Base-by-base conservation (phyloP, 2,797 vertebrate species). In the Hippoglossus hippoglossus region DNA sequence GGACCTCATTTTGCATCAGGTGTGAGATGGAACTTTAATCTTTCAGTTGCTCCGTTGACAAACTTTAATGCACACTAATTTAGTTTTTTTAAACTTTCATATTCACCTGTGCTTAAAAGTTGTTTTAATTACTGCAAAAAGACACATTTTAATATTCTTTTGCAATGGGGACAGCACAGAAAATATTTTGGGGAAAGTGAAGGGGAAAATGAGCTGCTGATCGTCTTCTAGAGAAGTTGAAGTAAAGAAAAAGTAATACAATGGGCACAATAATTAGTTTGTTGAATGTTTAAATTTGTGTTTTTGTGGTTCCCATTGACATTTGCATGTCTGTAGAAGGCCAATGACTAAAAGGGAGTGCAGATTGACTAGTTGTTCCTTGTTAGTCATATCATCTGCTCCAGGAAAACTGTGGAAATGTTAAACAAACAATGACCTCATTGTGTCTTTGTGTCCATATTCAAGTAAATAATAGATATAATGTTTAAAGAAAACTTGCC, bases 1-100 rank as follows among this genome's bases (percentile, higher is more conserved):
- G n/a, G 96, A 98, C 68, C 96, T 99, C 15, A 97, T 99, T 88
- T 93, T 98, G 83, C 98, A 99, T 82, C 97, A 99, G 97, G 98
- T 99, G 72, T 71, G 85, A 66, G 6, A 51, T 36, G 6, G 44
- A 1, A 52, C 59, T 60, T 12, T 19, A 26, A 49, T 44, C 2
- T 41, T 56, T 51, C 26, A 11, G 16, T 34, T 51, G 2, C 18
- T 11, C 7, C 19, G 16, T 44, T 44, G 52, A 47, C 21, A 39
- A 39, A 39, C 15, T 59, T 61, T 39, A 50, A 57, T 9, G 19
- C 2, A 36, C 26, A 16, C 41, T 5, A 8, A 5, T 59, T 53
- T 22, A 12, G 19, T 31, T 36, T 50, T 61, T 46, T 6, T n/a
- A 4, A 1, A 19, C 34, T 63, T 56, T 9, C 15, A 25, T 52